Conservation (phyloP, 2,888 invertebrate species). For the Ecdyonurus torrentis region DNA sequence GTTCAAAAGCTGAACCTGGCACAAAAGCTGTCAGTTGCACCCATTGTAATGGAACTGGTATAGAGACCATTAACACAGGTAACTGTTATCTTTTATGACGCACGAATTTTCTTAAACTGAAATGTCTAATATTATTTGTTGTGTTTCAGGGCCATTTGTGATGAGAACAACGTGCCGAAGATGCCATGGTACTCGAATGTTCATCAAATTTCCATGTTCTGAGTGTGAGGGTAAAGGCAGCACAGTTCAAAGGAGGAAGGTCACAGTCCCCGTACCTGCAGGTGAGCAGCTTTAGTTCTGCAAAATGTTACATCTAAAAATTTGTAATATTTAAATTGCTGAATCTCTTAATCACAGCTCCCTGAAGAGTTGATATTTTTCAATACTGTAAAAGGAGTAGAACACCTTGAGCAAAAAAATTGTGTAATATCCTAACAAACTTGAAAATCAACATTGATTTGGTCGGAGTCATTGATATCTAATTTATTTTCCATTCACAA, state of each 20-base stretch:
- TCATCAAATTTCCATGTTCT: conserved; percentile 75
- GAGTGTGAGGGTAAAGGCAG: conserved; percentile 92
- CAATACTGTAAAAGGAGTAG: no score
- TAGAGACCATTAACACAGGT: conserved; percentile 73
- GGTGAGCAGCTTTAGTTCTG: no score
- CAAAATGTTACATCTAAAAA: no score
- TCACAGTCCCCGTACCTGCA: conserved; percentile 88
- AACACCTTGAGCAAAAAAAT: no score
- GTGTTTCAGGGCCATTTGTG: conserved; percentile 64
- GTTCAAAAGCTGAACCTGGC: conserved; percentile 77
- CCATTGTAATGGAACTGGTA: conserved; percentile 92
- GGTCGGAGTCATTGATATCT: no score
- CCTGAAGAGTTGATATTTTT: no score
- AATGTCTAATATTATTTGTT: no score
- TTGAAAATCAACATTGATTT: no score
- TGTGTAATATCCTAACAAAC: no score
- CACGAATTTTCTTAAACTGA: not conserved
- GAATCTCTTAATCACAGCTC: no score
- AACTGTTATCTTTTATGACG: conserved; percentile 5
- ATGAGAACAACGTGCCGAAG: conserved; percentile 92
- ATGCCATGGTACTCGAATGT: conserved; percentile 71
- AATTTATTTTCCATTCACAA: no score
- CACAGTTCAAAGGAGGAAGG: conserved; percentile 69
- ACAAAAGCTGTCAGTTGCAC: conserved; percentile 76
- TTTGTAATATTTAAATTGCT: no score